These are phyloP conservation scores for Onychorhynchus coronatus DNA, from an alignment of 2,113 vertebrate genomes.

Conservation along the genomic window DNA sequence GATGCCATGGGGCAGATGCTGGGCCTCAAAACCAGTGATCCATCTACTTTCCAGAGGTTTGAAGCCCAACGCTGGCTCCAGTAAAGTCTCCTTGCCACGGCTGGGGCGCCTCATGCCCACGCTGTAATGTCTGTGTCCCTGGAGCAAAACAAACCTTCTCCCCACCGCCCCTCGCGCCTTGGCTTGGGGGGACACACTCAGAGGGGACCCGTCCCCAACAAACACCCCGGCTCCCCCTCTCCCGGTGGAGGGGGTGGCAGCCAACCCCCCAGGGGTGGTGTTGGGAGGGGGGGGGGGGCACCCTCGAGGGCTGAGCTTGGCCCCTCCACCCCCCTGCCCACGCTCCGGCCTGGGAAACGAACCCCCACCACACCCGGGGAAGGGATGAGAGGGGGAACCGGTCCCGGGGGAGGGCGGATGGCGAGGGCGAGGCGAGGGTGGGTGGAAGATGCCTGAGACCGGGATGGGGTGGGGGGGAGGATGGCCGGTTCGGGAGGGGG, in stretches of 20 bases:
- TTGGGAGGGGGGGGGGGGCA: neutral
- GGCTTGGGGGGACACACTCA: neutral
- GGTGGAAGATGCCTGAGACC: neutral
- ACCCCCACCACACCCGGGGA: accelerated
- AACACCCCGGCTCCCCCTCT: neutral
- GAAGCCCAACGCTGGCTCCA: neutral
- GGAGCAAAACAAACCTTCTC: neutral
- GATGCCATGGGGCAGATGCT: neutral
- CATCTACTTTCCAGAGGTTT: neutral
- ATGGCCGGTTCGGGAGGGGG: neutral
- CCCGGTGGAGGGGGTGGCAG: neutral
- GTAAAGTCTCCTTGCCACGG: neutral
- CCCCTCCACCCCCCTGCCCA: neutral
- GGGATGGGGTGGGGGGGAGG: neutral
- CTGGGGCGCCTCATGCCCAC: neutral
- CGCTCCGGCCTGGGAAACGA: neutral
- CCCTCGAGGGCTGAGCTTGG: neutral
- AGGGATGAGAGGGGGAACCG: neutral
- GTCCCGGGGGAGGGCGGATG: neutral
- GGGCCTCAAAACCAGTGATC: neutral
- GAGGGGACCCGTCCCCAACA: neutral
- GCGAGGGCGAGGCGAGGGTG: too few relatives aligned
- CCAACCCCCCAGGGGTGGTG: neutral
- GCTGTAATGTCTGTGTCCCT: neutral
- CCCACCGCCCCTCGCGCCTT: neutral